Conservation (phyloP, 2,113 vertebrate genomes). For the Nycticebus coucang region DNA sequence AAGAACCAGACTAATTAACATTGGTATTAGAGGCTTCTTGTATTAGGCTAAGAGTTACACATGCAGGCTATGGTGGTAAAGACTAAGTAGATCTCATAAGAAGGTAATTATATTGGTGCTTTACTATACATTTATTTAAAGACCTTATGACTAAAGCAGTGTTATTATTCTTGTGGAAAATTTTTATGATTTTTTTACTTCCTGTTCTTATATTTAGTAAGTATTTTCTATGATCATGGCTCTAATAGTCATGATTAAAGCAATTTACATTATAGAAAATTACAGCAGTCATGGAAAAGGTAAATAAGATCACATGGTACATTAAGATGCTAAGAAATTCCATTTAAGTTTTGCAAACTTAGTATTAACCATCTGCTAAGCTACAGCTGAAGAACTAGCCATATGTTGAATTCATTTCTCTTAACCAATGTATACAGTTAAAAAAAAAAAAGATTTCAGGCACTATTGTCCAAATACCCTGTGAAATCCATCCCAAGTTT, state of each 20-base stretch:
- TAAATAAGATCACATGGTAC: constrained; percentile 30
- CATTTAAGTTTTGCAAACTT: constrained; percentile 68
- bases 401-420: constrained; percentile 79
- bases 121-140: background rate
- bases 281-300: background rate
- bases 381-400: constrained; percentile 67
- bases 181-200: background rate
- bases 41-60: background rate
- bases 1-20: background rate
- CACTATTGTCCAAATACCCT: constrained; percentile 71
- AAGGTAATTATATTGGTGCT: background rate
- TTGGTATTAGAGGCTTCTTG: background rate
- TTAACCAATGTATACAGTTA: constrained; percentile 58
- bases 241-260: background rate
- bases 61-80: background rate
- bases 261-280: constrained; percentile 15
- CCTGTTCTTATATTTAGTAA: background rate
- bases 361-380: constrained; percentile 81
- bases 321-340: constrained; percentile 57
- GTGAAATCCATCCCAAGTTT: background rate
- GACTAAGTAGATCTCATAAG: background rate
- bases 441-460: constrained; percentile 65
- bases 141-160: background rate
- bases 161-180: background rate
- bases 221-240: background rate